These are phyloP conservation scores for Macaria notata DNA, from an alignment of 2,888 invertebrate species.

Conservation along the genomic window DNA sequence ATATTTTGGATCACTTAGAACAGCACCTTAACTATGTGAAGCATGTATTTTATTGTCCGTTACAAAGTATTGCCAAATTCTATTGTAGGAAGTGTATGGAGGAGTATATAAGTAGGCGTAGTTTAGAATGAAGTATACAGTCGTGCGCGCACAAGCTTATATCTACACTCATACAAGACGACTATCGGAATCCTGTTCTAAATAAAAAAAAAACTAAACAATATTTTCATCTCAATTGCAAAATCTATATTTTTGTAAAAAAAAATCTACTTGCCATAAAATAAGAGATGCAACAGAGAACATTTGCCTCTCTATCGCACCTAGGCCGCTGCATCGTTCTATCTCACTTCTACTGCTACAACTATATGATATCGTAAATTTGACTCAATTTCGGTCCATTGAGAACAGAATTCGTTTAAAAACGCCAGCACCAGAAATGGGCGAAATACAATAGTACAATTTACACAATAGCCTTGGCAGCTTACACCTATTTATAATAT, in stretches of 20 bases:
- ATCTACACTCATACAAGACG: slow-evolving; percentile 41
- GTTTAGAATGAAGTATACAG: slow-evolving; percentile 18
- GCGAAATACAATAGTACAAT: slow-evolving; percentile 32
- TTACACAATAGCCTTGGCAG: slow-evolving; percentile 27
- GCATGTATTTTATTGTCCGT: no score
- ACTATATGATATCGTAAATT: neutral
- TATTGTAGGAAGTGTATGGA: slow-evolving; percentile 2
- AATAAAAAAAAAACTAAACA: slow-evolving; percentile 26
- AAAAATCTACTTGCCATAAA: no score
- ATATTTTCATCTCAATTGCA: neutral
- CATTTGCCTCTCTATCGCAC: slow-evolving; percentile 2
- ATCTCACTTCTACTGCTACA: neutral
- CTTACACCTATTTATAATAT: slow-evolving; percentile 25
- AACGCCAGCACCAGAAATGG: slow-evolving; percentile 41
- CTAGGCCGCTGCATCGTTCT: slow-evolving; percentile 1
- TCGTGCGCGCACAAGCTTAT: slow-evolving; percentile 55
- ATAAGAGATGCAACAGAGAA: no score
- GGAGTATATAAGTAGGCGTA: neutral
- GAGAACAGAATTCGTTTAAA: slow-evolving; percentile 49
- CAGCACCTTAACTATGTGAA: slow-evolving; percentile 4
- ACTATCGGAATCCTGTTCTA: slow-evolving; percentile 46
- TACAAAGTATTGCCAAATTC: no score
- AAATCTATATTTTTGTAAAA: neutral
- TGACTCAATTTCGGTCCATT: slow-evolving; percentile 23
- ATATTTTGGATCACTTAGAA: neutral